Evolutionary conservation across 2,113 vertebrate genomes (phyloP).

Genomic region (Colossoma macropomum): DNA sequence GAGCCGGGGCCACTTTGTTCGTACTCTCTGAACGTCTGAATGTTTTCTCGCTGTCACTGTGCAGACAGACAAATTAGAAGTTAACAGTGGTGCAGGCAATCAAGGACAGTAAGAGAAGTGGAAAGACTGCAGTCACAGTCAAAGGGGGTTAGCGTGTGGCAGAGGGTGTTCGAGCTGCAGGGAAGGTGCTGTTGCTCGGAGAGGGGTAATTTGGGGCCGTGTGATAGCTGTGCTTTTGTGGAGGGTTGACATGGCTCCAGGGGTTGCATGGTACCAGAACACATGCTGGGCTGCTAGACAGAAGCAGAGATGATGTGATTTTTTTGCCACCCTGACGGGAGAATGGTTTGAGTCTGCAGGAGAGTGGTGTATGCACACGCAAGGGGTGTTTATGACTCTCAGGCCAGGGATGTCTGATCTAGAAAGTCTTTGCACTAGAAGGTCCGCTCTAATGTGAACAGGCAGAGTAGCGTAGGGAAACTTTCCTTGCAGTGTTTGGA

Average conservation of each 20-base stretch:
- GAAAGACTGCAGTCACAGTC: not conserved
- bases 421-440: conserved; percentile 19
- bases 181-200: conserved; percentile 8
- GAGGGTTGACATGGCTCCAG: conserved; percentile 49
- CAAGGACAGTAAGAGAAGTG: not conserved
- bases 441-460: not conserved
- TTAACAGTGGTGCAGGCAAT: not conserved
- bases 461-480: not conserved
- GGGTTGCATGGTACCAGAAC: not conserved
- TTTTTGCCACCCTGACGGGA: conserved; percentile 58
- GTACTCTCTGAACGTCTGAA: not conserved
- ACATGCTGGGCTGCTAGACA: conserved; percentile 15
- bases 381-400: conserved; percentile 1
- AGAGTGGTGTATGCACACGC: not conserved
- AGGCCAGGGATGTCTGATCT: conserved; percentile 36
- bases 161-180: not conserved
- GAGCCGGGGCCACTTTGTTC: no score
- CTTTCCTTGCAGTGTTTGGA: no score
- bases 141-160: not conserved
- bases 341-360: conserved; percentile 58
- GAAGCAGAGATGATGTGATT: conserved; percentile 64
- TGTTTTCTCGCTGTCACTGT: not conserved
- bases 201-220: conserved; percentile 29
- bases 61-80: conserved; percentile 4
- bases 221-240: conserved; percentile 32